Evolutionary conservation across 2,797 vertebrate species (phyloP).

Genomic region (Argentina silus): DNA sequence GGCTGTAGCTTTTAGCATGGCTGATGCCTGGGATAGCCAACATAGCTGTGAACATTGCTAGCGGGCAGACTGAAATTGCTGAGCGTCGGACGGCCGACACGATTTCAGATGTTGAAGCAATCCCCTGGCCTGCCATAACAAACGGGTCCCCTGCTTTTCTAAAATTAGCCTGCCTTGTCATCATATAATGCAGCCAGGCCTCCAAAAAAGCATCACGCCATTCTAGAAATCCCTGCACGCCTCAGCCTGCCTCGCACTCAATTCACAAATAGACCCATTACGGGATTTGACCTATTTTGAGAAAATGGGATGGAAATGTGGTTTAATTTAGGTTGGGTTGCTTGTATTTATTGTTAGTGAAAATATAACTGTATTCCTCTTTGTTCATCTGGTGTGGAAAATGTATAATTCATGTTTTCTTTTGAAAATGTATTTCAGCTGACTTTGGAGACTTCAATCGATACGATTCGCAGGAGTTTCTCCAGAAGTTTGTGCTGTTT

Average conservation of each 20-base stretch:
- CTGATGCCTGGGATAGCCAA: slow-evolving; percentile 62
- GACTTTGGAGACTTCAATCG: slow-evolving; percentile 98
- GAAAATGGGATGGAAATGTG: background rate
- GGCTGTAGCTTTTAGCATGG: slow-evolving; percentile 51
- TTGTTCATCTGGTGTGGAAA: background rate
- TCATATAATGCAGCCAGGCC: slow-evolving; percentile 22
- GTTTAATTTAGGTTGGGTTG: background rate
- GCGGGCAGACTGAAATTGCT: slow-evolving; percentile 54
- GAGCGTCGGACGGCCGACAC: slow-evolving; percentile 45
- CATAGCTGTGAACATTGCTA: slow-evolving; percentile 67
- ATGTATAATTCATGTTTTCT: slow-evolving; percentile 1
- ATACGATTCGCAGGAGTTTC: slow-evolving; percentile 97
- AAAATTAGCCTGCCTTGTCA: slow-evolving; percentile 62
- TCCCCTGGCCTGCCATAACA: slow-evolving; percentile 52
- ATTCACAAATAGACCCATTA: slow-evolving; percentile 30
- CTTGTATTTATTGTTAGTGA: background rate
- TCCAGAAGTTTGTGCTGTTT: slow-evolving; percentile 95
- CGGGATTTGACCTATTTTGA: slow-evolving; percentile 5
- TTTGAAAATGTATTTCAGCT: slow-evolving; percentile 71
- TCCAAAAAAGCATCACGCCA: slow-evolving; percentile 42
- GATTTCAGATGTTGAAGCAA: slow-evolving; percentile 61
- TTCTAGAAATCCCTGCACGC: slow-evolving; percentile 34
- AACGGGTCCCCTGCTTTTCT: slow-evolving; percentile 51
- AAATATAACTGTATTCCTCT: background rate
- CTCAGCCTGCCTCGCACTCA: slow-evolving; percentile 33